Conservation (phyloP, 1,140 invertebrate species). For the Batillaria attramentaria region DNA sequence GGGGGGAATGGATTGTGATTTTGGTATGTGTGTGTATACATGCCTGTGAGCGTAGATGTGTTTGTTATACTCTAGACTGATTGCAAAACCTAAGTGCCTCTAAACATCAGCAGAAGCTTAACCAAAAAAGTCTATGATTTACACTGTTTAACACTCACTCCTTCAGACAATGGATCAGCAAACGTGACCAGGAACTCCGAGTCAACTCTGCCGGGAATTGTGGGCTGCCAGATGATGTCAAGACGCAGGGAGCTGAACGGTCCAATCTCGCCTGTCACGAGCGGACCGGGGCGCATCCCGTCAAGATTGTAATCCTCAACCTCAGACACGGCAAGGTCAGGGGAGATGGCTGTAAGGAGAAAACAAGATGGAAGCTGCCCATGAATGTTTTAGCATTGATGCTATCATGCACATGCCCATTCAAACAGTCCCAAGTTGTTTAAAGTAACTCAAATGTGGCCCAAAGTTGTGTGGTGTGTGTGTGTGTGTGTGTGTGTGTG, state of each 20-base stretch:
- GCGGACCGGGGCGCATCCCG: constrained; percentile 63
- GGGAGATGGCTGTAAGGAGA: constrained; percentile 36
- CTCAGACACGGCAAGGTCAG: constrained; percentile 57
- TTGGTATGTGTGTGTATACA: no score
- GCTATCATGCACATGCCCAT: no score
- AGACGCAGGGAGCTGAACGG: constrained; percentile 68
- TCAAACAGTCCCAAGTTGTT: no score
- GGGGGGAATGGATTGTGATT: no score
- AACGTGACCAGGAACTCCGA: constrained; percentile 67
- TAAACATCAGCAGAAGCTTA: background rate
- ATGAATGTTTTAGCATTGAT: no score
- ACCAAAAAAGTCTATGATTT: background rate
- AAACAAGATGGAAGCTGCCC: no score
- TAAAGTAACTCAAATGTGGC: no score
- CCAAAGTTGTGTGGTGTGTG: no score
- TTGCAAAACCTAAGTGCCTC: no score
- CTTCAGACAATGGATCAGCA: constrained; percentile 62
- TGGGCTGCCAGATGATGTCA: constrained; percentile 70
- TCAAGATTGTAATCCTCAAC: constrained; percentile 67
- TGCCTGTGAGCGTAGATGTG: no score
- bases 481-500: no score
- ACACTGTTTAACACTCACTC: constrained; percentile 61
- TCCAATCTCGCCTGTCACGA: constrained; percentile 60
- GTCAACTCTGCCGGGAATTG: constrained; percentile 65
- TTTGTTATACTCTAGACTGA: no score